Evolutionary conservation across 2,888 invertebrate genomes (phyloP).

Genomic region (Volucella bombylans): DNA sequence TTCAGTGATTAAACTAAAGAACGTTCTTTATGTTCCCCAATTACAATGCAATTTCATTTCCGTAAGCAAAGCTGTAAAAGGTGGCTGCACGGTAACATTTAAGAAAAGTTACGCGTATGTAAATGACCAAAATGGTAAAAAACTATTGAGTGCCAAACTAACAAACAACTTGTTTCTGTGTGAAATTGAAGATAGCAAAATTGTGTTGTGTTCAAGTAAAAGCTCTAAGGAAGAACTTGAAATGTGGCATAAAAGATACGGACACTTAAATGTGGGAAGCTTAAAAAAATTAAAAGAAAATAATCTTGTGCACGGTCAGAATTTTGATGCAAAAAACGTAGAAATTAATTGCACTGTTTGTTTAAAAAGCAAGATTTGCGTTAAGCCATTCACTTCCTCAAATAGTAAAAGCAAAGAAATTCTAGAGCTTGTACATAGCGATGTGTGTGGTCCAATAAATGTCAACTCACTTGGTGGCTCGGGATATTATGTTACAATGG

Average conservation of each 20-base stretch:
- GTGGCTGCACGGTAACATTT: constrained; percentile 46
- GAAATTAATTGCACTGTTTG: too few species aligned
- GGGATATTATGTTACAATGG: not conserved
- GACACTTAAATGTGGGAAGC: too few species aligned
- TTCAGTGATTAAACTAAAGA: constrained; percentile 8
- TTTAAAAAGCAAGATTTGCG: too few species aligned
- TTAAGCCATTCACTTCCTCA: too few species aligned
- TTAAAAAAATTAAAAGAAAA: too few species aligned
- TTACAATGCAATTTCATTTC: constrained; percentile 52
- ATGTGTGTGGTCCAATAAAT: constrained; percentile 49
- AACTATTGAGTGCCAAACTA: not conserved
- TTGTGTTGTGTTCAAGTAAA: too few species aligned
- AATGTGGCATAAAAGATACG: too few species aligned
- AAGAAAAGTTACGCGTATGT: constrained; percentile 27
- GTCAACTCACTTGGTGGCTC: not conserved
- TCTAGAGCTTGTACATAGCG: constrained; percentile 46
- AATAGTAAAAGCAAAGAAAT: constrained; percentile 2
- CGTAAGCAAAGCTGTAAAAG: constrained; percentile 49
- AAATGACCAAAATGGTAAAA: constrained; percentile 13
- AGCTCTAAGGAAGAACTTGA: too few species aligned
- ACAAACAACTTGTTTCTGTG: too few species aligned
- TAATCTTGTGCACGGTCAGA: too few species aligned
- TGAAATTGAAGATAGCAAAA: too few species aligned
- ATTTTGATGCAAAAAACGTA: too few species aligned
- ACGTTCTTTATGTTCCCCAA: not conserved